Percentiles rank a stretch among this genome's conserved stretches.
Evolutionary conservation across 1,140 invertebrate species (phyloP).

Genomic region (Triops longicaudatus): DNA sequence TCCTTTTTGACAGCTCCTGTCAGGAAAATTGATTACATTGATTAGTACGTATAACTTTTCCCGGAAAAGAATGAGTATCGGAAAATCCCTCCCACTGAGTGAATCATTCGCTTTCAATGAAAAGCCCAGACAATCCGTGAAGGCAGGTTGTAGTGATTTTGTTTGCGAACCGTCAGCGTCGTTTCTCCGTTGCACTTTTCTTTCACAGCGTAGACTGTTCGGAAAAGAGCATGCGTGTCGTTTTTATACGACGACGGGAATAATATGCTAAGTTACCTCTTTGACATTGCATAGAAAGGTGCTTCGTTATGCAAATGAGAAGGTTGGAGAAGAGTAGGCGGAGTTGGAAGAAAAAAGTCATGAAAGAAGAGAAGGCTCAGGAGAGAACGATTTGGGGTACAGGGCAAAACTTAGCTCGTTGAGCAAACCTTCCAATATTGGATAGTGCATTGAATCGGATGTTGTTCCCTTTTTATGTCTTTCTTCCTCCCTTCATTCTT

Average conservation of each 20-base stretch:
- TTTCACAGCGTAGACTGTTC: neutral
- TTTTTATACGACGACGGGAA: neutral
- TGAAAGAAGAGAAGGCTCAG: neutral
- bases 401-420: neutral
- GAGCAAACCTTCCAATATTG: neutral
- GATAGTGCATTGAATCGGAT: conserved; percentile 8
- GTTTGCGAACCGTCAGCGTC: neutral
- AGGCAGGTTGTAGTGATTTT: neutral
- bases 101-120: neutral
- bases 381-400: neutral
- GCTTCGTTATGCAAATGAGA: conserved; percentile 11
- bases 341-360: neutral
- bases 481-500: neutral
- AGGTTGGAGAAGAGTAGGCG: conserved; percentile 10
- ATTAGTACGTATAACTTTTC: neutral
- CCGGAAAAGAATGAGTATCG: neutral
- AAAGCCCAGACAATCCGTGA: neutral
- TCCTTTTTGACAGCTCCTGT: neutral
- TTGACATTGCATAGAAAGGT: conserved; percentile 12
- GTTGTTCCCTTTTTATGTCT: neutral
- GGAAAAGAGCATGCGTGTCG: neutral
- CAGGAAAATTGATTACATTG: neutral
- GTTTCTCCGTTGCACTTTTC: neutral
- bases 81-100: neutral
- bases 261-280: conserved; percentile 15